Conservation (phyloP, 2,888 invertebrate species). For the Philopedon plagiatum region DNA sequence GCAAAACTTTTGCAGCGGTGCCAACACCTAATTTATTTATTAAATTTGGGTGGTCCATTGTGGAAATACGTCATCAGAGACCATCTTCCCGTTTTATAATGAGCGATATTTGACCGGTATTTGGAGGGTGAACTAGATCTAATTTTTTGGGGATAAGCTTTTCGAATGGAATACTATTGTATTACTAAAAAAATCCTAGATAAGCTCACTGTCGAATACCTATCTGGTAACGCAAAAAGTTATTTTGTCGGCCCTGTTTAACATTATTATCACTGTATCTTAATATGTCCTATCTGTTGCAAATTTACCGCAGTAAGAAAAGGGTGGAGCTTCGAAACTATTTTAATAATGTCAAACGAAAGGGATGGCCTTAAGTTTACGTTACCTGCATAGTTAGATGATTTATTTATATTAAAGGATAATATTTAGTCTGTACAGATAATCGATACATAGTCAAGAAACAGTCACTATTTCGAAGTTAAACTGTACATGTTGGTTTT, state of each 20-base stretch:
- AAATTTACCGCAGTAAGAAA: background rate
- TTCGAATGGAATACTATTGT: too few relatives aligned
- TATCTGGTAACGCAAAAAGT: background rate
- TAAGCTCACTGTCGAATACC: too few relatives aligned
- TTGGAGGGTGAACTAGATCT: too few relatives aligned
- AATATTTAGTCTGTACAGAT: background rate
- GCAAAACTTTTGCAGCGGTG: too few relatives aligned
- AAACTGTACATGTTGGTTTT: background rate
- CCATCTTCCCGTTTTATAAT: too few relatives aligned
- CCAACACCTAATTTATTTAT: too few relatives aligned
- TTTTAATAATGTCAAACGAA: slow-evolving; percentile 34
- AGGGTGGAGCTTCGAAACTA: slow-evolving; percentile 21
- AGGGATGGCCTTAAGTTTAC: background rate
- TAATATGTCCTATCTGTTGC: background rate
- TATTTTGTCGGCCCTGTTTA: background rate
- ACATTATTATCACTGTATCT: background rate
- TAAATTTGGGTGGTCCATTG: too few relatives aligned
- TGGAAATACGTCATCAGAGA: too few relatives aligned
- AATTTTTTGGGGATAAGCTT: too few relatives aligned
- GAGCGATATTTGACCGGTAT: too few relatives aligned
- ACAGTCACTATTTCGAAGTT: background rate
- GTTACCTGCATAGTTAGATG: slow-evolving; percentile 1
- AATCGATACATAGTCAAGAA: background rate
- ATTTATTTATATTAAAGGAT: background rate
- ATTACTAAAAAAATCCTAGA: too few relatives aligned